phyloP scores from a whole-genome alignment of 2,113 vertebrate species.

The Benitochromis conjunctus region DNA sequence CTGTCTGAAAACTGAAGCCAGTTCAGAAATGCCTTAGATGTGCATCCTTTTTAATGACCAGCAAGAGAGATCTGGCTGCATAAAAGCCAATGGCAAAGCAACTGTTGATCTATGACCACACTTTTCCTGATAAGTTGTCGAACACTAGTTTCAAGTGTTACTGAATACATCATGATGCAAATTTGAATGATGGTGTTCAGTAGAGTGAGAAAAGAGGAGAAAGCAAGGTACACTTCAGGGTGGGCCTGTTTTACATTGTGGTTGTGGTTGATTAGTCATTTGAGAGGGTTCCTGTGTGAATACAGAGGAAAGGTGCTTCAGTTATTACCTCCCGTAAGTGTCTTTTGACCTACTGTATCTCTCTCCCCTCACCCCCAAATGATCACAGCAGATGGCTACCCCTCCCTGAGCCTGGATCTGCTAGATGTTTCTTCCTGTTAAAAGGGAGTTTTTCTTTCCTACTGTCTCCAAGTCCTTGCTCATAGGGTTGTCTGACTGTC shows the following conservation, averaged over 20 bases:
- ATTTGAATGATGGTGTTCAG: not conserved
- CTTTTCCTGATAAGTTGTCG: not conserved
- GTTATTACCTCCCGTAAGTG: not conserved
- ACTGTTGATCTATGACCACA: not conserved
- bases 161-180: not conserved
- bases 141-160: not conserved
- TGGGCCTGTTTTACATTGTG: not conserved
- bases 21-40: not conserved
- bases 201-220: not conserved
- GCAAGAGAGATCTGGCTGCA: not conserved
- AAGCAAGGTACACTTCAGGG: not conserved
- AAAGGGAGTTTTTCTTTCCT: not conserved
- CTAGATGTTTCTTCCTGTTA: not conserved
- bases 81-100: not conserved
- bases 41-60: not conserved
- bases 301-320: not conserved
- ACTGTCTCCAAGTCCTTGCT: not conserved
- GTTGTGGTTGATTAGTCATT: not conserved
- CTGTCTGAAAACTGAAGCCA: rapidly evolving
- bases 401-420: not conserved
- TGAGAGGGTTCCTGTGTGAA: not conserved
- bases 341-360: not conserved
- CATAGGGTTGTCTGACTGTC: not conserved
- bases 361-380: not conserved
- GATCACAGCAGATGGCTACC: not conserved